Evolutionary conservation across 2,113 vertebrate species (phyloP).

Genomic region (Mobula birostris): DNA sequence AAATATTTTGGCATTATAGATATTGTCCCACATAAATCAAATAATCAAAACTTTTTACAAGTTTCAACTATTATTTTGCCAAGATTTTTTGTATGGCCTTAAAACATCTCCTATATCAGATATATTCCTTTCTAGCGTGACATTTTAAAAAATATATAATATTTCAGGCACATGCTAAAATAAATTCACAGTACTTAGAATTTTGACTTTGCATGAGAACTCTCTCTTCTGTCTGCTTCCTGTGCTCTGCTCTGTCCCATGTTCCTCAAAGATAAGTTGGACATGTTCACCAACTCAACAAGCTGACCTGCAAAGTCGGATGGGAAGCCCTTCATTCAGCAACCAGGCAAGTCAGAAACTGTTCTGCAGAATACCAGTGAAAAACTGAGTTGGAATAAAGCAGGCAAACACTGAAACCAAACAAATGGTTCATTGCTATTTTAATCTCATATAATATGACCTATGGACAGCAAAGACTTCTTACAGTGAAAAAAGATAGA

Average conservation of each 20-base stretch:
- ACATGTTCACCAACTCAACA: neutral
- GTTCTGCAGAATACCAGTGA: neutral
- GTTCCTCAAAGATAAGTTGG: neutral
- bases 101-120: neutral
- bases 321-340: neutral
- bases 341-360: neutral
- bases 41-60: neutral
- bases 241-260: neutral
- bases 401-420: neutral
- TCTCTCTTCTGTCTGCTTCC: neutral
- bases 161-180: neutral
- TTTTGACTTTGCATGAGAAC: neutral
- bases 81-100: neutral
- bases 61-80: neutral
- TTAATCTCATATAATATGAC: neutral
- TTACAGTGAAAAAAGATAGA: neutral
- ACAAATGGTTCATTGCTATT: neutral
- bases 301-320: neutral
- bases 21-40: neutral
- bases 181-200: neutral
- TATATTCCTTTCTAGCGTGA: neutral
- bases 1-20: neutral
- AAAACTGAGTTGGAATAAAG: neutral
- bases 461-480: neutral
- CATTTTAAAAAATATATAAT: no score